These are phyloP conservation scores for Arenaria interpres DNA, from an alignment of 2,113 vertebrate species.

Conservation along the genomic window DNA sequence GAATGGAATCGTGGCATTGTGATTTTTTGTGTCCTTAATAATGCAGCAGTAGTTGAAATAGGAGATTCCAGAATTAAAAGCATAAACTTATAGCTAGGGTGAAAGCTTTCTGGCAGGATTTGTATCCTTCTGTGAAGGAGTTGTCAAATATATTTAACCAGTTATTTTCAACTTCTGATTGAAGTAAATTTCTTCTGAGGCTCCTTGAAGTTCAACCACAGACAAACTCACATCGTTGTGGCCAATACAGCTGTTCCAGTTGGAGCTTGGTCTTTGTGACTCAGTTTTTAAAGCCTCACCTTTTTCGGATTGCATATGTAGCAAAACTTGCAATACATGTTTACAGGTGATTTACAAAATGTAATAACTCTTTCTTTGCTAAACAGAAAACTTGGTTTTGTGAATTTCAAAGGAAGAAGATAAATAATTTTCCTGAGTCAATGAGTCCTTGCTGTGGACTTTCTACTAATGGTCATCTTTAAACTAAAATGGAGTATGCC, in stretches of 20 bases:
- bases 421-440: neutral
- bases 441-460: neutral
- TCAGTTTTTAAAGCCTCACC: neutral
- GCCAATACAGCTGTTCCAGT: neutral
- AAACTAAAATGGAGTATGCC: neutral
- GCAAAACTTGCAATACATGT: neutral
- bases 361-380: neutral
- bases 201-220: neutral
- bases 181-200: neutral
- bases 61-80: neutral
- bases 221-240: neutral
- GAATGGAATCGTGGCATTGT: neutral
- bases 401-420: neutral
- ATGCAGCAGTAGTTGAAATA: neutral
- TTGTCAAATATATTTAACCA: neutral
- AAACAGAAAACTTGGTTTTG: neutral
- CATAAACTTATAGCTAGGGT: neutral
- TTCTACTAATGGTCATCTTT: neutral
- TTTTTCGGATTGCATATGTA: neutral
- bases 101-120: neutral
- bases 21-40: neutral
- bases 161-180: neutral
- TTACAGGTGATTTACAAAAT: neutral
- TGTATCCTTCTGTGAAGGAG: neutral
- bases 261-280: neutral